Conservation (phyloP, 2,113 vertebrate genomes). For the Oryzias woworae region DNA sequence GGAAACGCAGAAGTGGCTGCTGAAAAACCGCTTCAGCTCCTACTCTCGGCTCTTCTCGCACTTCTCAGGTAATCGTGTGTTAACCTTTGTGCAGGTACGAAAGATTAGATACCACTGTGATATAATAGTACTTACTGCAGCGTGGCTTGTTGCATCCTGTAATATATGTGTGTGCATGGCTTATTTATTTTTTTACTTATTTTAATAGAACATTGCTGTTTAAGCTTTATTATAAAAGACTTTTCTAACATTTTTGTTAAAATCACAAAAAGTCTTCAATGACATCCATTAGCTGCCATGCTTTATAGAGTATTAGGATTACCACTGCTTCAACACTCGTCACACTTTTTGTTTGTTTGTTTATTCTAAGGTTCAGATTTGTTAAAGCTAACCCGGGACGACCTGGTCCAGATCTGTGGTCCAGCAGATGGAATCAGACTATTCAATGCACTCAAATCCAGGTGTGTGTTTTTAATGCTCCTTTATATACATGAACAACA, state of each 20-base stretch:
- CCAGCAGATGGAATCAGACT: constrained; percentile 93
- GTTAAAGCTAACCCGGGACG: constrained; percentile 91
- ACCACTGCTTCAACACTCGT: too few species aligned
- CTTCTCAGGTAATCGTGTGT: constrained; percentile 85
- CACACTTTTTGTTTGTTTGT: constrained; percentile 3
- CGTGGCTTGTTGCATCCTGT: too few species aligned
- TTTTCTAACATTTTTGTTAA: not conserved
- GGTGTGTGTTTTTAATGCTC: constrained; percentile 64
- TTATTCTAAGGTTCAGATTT: constrained; percentile 88
- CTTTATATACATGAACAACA: not conserved
- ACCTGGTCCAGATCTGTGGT: constrained; percentile 94
- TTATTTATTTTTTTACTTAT: too few species aligned
- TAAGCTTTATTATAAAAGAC: too few species aligned
- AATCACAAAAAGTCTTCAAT: not conserved
- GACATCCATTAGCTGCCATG: not conserved
- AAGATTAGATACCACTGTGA: too few species aligned
- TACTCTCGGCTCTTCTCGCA: constrained; percentile 90
- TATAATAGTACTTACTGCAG: too few species aligned
- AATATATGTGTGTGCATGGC: too few species aligned
- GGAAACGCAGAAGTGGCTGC: constrained; percentile 92
- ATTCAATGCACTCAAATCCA: constrained; percentile 93
- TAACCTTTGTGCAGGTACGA: too few species aligned
- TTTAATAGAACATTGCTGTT: too few species aligned
- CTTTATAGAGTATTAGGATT: not conserved
- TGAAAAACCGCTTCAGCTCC: constrained; percentile 89